A percentile compares a stretch with the other conserved stretches of the same genome.
Evolutionary conservation across 2,888 invertebrate genomes (phyloP).

Genomic region (Caenorhabditis drosophilae): DNA sequence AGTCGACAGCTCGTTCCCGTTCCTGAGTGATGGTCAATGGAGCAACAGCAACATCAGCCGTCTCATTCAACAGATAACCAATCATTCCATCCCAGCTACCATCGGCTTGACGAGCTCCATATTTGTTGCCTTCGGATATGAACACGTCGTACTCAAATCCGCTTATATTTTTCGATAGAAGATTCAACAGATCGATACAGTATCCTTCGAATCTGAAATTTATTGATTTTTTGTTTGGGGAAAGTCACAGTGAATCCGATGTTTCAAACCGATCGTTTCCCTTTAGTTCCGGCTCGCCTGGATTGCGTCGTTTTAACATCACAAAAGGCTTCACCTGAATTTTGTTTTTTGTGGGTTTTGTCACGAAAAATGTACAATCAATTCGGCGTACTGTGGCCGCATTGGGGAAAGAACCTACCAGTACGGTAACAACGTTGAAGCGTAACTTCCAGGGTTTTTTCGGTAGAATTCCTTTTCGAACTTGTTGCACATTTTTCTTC

Average conservation of each 20-base stretch:
- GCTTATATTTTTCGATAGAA: constrained; percentile 66
- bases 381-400: too few relatives aligned
- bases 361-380: background rate
- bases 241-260: too few relatives aligned
- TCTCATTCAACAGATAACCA: constrained; percentile 67
- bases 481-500: constrained; percentile 35
- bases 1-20: constrained; percentile 91
- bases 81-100: constrained; percentile 69
- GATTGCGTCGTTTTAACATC: constrained; percentile 78
- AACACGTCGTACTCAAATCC: constrained; percentile 67
- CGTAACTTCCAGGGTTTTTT: constrained; percentile 52
- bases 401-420: too few relatives aligned
- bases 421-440: constrained; percentile 58
- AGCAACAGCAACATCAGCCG: constrained; percentile 93
- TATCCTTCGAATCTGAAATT: constrained; percentile 69
- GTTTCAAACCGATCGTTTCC: constrained; percentile 63
- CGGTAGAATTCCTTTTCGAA: constrained; percentile 43
- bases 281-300: constrained; percentile 58
- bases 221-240: too few relatives aligned
- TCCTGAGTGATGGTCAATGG: constrained; percentile 89
- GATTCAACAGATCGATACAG: constrained; percentile 54
- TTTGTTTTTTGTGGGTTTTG: background rate
- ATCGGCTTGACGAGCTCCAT: constrained; percentile 51
- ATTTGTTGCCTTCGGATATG: constrained; percentile 65
- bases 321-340: constrained; percentile 85